phyloP scores from a whole-genome alignment of 2,113 vertebrate genomes.

The Dicentrarchus labrax region DNA sequence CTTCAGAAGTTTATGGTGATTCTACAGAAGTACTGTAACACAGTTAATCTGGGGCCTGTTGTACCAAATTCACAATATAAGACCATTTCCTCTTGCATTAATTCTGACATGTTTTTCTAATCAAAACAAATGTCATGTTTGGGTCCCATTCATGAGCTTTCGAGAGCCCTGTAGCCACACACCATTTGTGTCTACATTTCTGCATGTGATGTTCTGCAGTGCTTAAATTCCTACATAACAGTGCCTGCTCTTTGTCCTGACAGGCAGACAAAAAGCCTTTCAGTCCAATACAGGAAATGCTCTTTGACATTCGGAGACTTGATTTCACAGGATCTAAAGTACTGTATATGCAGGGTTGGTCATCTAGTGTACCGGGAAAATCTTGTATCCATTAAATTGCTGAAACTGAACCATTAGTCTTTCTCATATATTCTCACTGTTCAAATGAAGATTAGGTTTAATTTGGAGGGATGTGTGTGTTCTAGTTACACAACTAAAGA shows the following conservation, averaged over 20 bases:
- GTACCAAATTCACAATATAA: background rate
- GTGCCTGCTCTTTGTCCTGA: background rate
- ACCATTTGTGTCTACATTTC: too few species aligned
- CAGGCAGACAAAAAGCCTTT: background rate
- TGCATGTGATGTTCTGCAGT: background rate
- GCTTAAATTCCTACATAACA: background rate
- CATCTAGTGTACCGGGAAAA: background rate
- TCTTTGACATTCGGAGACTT: background rate
- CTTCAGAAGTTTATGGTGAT: background rate
- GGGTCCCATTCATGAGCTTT: background rate
- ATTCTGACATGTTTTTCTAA: background rate
- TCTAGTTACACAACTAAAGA: constrained; percentile 1
- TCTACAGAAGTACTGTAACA: background rate
- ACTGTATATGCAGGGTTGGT: background rate
- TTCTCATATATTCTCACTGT: background rate
- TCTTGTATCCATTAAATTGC: background rate
- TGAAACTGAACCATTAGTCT: background rate
- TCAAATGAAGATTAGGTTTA: background rate
- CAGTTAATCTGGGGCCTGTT: background rate
- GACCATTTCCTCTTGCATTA: background rate
- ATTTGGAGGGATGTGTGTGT: background rate
- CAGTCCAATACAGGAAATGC: background rate
- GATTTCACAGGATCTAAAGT: background rate
- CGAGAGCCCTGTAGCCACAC: too few species aligned
- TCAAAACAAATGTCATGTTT: background rate